These are phyloP conservation scores for Bombus balteatus DNA, from an alignment of 1,140 invertebrate genomes.

Conservation along the genomic window DNA sequence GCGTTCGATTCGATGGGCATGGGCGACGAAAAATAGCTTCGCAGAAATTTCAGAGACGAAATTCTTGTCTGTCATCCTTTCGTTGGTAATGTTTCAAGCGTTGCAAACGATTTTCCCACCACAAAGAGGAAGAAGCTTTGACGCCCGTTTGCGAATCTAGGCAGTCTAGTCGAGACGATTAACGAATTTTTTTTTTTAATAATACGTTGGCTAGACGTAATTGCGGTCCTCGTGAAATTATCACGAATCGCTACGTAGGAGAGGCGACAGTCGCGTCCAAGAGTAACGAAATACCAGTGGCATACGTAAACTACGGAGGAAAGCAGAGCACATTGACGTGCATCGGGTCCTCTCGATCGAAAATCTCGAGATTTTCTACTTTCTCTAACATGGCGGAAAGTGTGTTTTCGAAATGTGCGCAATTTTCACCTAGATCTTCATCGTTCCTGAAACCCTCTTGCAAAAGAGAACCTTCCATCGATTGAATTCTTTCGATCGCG, in stretches of 20 bases:
- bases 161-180: no score
- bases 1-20: no score
- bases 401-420: not conserved
- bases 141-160: no score
- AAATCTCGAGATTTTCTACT: not conserved
- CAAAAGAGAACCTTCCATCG: not conserved
- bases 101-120: no score
- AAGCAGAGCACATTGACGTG: not conserved
- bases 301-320: not conserved
- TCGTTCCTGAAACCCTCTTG: not conserved
- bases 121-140: no score
- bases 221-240: not conserved
- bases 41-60: no score
- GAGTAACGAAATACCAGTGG: not conserved
- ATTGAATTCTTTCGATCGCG: not conserved
- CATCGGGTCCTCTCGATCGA: not conserved
- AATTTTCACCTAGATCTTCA: not conserved
- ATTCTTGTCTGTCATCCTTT: no score
- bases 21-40: no score
- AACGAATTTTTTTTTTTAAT: no score
- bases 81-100: rapidly evolving
- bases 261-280: not conserved
- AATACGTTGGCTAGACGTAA: no score
- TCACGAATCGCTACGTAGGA: no score
- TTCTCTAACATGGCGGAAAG: not conserved